Base-by-base conservation (phyloP, 2,113 vertebrate genomes). In the Uria lomvia region DNA sequence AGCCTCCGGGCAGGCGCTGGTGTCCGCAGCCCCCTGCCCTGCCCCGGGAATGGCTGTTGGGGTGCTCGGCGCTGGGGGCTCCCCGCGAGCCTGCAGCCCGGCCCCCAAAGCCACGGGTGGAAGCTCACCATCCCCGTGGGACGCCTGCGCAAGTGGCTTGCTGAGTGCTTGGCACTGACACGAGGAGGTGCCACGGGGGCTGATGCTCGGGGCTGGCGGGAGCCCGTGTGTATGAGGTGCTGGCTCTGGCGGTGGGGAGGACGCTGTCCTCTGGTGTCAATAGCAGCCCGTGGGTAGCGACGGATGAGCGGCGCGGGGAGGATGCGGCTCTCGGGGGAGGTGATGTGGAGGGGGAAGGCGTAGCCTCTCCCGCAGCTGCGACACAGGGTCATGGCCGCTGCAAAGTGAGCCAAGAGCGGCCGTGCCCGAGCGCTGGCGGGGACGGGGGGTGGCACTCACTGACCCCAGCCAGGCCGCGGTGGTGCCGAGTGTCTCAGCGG, bases 291-390 rank as follows among this genome's bases (percentile, higher is more conserved):
- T 13, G 17, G 47, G 53, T 18, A n/a, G 19, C 4, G 8, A 27
- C 5, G 38, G 38, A 4, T 0, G 6, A 20, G 62, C 1, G 2
- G 6, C 11, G 38, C 2, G 6, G 38, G 27, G 34, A 34, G 10
- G 38, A 6, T 23, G 29, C 24, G 24, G 67, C 34, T 50, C 30
- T 34, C 10, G 1, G 5, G 9, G 32, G 15, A 42, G 52, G 11
- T 8, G 63, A 15, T 19, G 8, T 4, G 29, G 27, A 50, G 27
- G 18, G 52, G 20, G 16, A 55, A 52, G 63, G 20, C 5, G 3
- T 23, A 17, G 26, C 26, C 36, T 11, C 52, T 56, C 52, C 63
- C 20, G 21, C 63, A 23, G 62, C 60, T n/a, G 60, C 2, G 14
- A 17, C 42, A 8, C 2, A 1, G 53, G 42, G 21, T 38, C 8